phyloP scores from a whole-genome alignment of 2,797 vertebrate genomes.

The Sebastes miniatus region DNA sequence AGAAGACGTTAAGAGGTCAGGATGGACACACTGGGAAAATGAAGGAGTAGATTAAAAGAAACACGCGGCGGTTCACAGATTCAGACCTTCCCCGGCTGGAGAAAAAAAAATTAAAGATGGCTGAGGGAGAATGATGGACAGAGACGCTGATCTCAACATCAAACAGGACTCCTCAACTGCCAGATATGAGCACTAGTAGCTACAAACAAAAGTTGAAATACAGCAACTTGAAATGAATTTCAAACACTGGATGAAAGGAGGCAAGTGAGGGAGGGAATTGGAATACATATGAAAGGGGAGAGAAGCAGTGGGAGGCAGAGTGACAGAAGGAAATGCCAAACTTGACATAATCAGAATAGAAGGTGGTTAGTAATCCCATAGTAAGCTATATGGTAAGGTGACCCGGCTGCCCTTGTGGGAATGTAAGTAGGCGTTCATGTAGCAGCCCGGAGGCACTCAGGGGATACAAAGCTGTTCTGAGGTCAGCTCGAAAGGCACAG shows the following conservation, averaged over 20 bases:
- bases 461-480: constrained; percentile 54
- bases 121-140: neutral
- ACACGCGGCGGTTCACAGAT: neutral
- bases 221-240: constrained; percentile 26
- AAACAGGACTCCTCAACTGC: constrained; percentile 21
- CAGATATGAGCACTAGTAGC: neutral
- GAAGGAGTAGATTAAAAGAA: constrained; percentile 33
- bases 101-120: neutral
- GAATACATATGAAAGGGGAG: neutral
- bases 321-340: constrained; percentile 13
- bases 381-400: constrained; percentile 41
- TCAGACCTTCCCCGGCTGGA: neutral
- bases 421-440: constrained; percentile 23
- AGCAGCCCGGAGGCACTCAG: constrained; percentile 23
- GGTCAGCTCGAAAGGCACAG: constrained; percentile 61
- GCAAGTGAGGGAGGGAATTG: neutral
- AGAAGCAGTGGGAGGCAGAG: neutral
- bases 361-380: constrained; percentile 32
- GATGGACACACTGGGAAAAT: constrained; percentile 27
- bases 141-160: constrained; percentile 30
- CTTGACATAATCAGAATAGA: constrained; percentile 36
- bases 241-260: constrained; percentile 29
- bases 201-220: constrained; percentile 21
- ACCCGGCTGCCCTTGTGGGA: constrained; percentile 26
- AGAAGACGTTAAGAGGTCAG: constrained; percentile 20